Base-by-base conservation (phyloP, 1,140 invertebrate species). In the Armadillidium nasatum region DNA sequence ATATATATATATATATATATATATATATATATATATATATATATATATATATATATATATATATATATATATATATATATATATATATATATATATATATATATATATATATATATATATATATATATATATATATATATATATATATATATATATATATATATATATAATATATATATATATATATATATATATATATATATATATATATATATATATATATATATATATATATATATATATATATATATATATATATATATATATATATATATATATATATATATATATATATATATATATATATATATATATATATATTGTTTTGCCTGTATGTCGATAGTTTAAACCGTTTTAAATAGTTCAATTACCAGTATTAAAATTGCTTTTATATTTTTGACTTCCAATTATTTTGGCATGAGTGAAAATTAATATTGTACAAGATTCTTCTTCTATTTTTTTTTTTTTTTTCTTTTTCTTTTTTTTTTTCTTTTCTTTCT, bases 251-350 rank as follows among this genome's bases (percentile, higher is more conserved):
- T 11, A 71, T n/a, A 71, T 15, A 43, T 71, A 71, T 71, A 71
- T 71, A 71, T 71, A 44, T 43, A 71, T 71, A 71, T 71, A 71
- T 71, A 71, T 71, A 44, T 43, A 71, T 71, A 71, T 71, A 71
- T 71, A 71, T 43, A 71, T 71, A 71, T 71, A 43, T 23, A 23
- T 23, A 71, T 71, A 71, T 23, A 71, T 71, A 71, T 44, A 23
- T 71, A 71, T 71, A 23, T 11, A 71, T 33, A 23, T 23, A 71
- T 23, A 71, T 23, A 71, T 50, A 73, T 50, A 73, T 73, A 33
- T n/a, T n/a, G n/a, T n/a, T 33, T 33, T 33, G 6, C 33, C 33
- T 33, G 33, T 33, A 1, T 33, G 33, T 33, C 33, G n/a, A n/a
- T n/a, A n/a, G n/a, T n/a, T n/a, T n/a, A n/a, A n/a, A n/a, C n/a